These are phyloP conservation scores for Cariama cristata DNA, from an alignment of 2,113 vertebrate species.

Conservation along the genomic window DNA sequence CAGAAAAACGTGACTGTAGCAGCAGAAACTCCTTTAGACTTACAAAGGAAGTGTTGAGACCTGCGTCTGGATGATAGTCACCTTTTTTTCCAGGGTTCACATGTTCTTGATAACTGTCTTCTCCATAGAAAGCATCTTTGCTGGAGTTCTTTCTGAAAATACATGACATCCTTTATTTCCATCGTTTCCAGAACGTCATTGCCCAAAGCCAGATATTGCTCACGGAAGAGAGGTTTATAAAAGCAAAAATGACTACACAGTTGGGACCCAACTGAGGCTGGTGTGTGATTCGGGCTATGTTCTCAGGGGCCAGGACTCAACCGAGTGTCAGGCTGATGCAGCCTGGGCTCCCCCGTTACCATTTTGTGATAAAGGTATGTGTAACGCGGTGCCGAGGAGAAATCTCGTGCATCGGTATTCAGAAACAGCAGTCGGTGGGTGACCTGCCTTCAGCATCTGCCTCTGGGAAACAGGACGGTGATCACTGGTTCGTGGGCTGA, in stretches of 20 bases:
- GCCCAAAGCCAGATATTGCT: background rate
- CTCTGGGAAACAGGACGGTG: fast-evolving
- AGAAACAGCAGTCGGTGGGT: background rate
- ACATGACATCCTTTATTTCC: background rate
- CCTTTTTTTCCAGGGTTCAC: background rate
- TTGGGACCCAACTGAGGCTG: background rate
- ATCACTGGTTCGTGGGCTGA: background rate
- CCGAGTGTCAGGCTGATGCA: background rate
- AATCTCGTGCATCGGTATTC: fast-evolving
- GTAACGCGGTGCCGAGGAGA: fast-evolving
- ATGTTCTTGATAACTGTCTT: background rate
- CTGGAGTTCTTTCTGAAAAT: background rate
- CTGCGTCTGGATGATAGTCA: background rate
- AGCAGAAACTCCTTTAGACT: background rate
- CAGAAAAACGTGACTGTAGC: background rate
- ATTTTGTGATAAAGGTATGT: slow-evolving; percentile 44
- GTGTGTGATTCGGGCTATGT: background rate
- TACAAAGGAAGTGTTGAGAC: background rate
- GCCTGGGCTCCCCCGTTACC: slow-evolving; percentile 55
- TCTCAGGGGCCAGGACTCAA: background rate
- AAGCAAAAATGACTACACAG: fast-evolving
- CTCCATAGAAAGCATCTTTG: fast-evolving
- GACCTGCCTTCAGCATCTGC: background rate
- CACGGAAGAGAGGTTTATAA: background rate
- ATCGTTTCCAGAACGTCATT: background rate